A percentile compares a stretch with the other conserved stretches of the same genome.
Conservation (phyloP, 2,797 vertebrate genomes). For the Eidolon dupreanum region DNA sequence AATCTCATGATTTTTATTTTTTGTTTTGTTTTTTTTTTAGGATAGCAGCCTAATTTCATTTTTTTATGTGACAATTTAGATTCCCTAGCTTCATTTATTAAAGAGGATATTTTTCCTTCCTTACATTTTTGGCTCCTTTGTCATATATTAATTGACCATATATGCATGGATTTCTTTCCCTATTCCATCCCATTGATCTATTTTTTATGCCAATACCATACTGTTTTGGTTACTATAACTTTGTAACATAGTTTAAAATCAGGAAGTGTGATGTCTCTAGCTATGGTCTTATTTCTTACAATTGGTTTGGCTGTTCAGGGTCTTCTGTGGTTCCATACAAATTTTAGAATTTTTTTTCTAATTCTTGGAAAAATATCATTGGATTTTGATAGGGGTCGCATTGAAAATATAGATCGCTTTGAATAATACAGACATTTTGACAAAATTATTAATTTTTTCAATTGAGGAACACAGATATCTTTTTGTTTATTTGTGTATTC, state of each 20-base stretch:
- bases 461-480: background rate
- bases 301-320: background rate
- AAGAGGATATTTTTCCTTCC: background rate
- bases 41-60: background rate
- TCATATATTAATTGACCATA: background rate
- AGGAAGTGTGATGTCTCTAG: background rate
- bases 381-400: background rate
- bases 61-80: background rate
- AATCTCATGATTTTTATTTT: no score
- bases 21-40: background rate
- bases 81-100: background rate
- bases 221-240: background rate
- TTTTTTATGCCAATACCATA: background rate
- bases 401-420: background rate
- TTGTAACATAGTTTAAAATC: background rate
- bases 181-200: background rate
- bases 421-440: background rate
- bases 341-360: background rate
- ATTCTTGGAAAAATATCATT: background rate
- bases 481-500: background rate
- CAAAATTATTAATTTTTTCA: background rate
- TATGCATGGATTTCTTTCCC: background rate
- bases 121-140: background rate
- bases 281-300: background rate
- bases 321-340: background rate